Evolutionary conservation across 2,113 vertebrate species (phyloP), one percentile per base, ranked within the genome.

Genomic region (Dicerorhinus sumatrensis): DNA sequence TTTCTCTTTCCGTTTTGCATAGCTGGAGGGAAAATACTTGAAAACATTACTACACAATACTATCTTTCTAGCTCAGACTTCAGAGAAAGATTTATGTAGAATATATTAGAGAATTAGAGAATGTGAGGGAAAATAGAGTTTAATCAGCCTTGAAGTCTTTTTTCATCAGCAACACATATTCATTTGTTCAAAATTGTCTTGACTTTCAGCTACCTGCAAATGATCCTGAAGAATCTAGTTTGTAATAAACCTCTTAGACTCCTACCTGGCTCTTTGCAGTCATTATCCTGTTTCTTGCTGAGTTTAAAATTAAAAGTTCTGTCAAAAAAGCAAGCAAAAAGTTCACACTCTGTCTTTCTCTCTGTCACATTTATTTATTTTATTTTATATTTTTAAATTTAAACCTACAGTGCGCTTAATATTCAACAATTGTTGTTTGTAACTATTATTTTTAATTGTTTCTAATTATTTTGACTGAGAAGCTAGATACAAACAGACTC

Each of bases 281-380:
- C 92, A 96, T 98, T 98, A 97, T 97, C 94, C 76, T 91, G 63
- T 91, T 94, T 98, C 96, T 98, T 96, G 75, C 98, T 98, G 98
- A 97, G 98, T 80, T 97, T 97, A 91, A 99, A 99, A 99, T 99
- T 93, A 98, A 98, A 99, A 98, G 89, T 97, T 98, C 94, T 98
- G 91, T 98, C 88, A 97, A 96, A 97, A 98, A 98, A 81, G 56
- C 96, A 96, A 98, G 91, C 97, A 97, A 92, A 94, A 90, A 92
- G 14, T 63, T 65, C 54, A n/a, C 13, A 56, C 36, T 91, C 8
- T 79, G n/a, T 87, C 21, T 67, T 0, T 0, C 2, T 88, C 5
- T 27, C 16, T 18, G 1, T 11, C 39, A 69, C 56, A 21, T 89
- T 65, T 82, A 18, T 98, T 95, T 89, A 33, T 92, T 16, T 70